Conservation (phyloP, 2,113 vertebrate species). For the Lynx canadensis region DNA sequence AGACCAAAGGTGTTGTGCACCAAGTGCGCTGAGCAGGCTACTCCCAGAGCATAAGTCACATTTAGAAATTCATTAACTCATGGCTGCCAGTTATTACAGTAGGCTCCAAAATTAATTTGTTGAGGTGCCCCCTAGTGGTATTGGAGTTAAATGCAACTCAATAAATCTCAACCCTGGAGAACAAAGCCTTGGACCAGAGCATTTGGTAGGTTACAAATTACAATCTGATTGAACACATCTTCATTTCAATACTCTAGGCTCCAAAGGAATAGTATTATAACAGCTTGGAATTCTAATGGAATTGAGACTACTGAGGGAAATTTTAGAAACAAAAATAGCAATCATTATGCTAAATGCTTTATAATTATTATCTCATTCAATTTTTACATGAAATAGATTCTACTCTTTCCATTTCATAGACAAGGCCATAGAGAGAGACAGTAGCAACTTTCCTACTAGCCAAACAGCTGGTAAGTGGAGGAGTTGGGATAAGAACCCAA, state of each 20-base stretch:
- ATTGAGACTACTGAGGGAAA: conserved; percentile 27
- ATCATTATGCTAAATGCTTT: not conserved
- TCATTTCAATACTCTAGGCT: not conserved
- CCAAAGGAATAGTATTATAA: not conserved
- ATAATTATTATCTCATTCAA: not conserved
- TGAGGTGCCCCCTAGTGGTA: conserved; percentile 72
- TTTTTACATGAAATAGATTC: not conserved
- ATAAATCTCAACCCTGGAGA: not conserved
- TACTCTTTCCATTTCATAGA: not conserved
- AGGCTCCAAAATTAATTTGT: conserved; percentile 58
- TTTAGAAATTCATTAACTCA: conserved; percentile 23
- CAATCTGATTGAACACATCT: not conserved
- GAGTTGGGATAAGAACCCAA: not conserved
- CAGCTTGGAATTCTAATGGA: not conserved
- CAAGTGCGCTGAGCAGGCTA: not conserved
- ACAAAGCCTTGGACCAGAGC: not conserved
- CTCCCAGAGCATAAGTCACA: conserved; percentile 8
- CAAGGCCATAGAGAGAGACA: not conserved
- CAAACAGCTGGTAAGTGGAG: not conserved
- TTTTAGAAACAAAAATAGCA: conserved; percentile 21
- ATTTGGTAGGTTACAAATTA: not conserved
- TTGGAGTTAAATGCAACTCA: conserved; percentile 17
- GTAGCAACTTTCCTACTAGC: not conserved
- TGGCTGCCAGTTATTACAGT: not conserved
- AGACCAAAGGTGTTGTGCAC: not conserved